phyloP scores from a whole-genome alignment of 2,113 vertebrate species.

The Zapus hudsonius region DNA sequence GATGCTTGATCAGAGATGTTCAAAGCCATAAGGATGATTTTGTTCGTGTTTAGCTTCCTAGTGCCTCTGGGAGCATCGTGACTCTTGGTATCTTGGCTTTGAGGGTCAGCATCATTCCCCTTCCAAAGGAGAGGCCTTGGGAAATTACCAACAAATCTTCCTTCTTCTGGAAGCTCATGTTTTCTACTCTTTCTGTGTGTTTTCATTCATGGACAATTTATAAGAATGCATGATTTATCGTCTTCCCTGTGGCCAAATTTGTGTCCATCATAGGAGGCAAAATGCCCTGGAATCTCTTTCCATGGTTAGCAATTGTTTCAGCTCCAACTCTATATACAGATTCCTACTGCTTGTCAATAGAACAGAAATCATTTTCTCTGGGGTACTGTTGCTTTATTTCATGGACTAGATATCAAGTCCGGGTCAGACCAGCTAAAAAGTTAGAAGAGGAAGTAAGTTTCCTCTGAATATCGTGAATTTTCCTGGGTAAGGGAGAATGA shows the following conservation, averaged over 20 bases:
- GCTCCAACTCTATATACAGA: neutral
- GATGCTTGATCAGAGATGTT: neutral
- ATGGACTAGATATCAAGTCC: neutral
- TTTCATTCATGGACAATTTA: neutral
- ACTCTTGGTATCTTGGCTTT: neutral
- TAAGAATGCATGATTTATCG: neutral
- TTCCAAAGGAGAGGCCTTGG: neutral
- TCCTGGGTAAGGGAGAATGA: neutral
- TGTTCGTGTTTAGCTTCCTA: neutral
- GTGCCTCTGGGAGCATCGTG: neutral
- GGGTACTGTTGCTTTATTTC: accelerated
- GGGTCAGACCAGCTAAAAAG: neutral
- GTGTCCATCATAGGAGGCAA: neutral
- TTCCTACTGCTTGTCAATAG: neutral
- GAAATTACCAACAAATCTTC: neutral
- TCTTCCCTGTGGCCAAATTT: neutral
- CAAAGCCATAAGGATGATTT: neutral
- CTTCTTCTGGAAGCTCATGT: neutral
- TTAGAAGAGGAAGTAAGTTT: neutral
- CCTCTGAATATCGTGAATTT: neutral
- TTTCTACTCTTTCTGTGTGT: neutral
- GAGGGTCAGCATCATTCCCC: neutral
- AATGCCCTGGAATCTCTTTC: neutral
- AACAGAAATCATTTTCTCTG: neutral
- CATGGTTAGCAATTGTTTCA: neutral